Percentiles rank a stretch among this genome's conserved stretches.
These are phyloP conservation scores for Idaea aversata DNA, from an alignment of 2,888 invertebrate species.

Conservation along the genomic window DNA sequence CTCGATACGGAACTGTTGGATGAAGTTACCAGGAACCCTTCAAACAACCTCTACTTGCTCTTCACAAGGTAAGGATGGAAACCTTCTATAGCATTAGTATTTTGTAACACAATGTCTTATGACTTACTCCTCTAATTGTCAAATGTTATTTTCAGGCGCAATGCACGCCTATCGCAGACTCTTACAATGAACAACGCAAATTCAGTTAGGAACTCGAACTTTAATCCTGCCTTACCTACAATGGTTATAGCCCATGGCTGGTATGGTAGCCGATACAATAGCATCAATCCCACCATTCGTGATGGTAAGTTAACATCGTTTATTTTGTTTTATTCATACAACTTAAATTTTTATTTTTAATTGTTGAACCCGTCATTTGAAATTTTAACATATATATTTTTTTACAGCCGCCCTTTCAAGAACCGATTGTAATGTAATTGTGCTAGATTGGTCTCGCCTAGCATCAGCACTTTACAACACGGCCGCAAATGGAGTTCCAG, in stretches of 20 bases:
- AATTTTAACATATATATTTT: neutral
- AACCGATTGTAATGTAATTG: constrained; percentile 46
- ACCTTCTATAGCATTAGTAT: neutral
- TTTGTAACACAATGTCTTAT: neutral
- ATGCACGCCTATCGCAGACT: constrained; percentile 34
- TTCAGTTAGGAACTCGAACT: constrained; percentile 44
- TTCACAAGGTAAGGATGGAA: constrained; percentile 44
- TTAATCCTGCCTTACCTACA: constrained; percentile 38
- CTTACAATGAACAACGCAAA: constrained; percentile 38
- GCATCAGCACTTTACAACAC: constrained; percentile 44
- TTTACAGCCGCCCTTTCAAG: constrained; percentile 38
- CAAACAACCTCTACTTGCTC: constrained; percentile 41
- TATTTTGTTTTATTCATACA: neutral
- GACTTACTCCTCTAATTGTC: neutral
- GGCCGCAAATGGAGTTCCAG: constrained; percentile 44
- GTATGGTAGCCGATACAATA: constrained; percentile 40
- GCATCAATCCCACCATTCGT: constrained; percentile 39
- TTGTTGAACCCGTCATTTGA: neutral
- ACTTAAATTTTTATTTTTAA: neutral
- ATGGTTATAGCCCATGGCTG: constrained; percentile 52
- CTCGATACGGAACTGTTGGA: constrained; percentile 37
- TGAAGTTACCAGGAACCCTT: constrained; percentile 38
- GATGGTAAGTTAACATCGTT: constrained; percentile 33
- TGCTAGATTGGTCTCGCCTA: constrained; percentile 50
- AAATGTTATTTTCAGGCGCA: constrained; percentile 35